Evolutionary conservation across 37 sponge, comb jelly and placozoan species (phyloP), one percentile per base, ranked within the genome.

Genomic region (Crambe crambe): DNA sequence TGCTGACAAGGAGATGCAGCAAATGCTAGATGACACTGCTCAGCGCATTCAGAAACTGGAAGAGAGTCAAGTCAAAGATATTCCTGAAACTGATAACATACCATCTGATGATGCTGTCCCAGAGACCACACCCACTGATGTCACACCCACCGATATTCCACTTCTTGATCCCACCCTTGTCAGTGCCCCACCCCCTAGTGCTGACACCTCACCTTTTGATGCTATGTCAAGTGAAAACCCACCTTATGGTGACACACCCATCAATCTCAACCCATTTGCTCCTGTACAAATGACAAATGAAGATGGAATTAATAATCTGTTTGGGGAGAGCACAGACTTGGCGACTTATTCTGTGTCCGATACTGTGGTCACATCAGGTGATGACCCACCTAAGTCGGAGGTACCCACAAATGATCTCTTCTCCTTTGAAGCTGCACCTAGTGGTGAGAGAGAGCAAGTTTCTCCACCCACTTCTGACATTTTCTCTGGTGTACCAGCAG

Each of bases 1-100:
- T n/a, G 5, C 39, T 3, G 63, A 76, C 22, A 37, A 15, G 32
- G 76, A 76, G 39, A 1, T 76, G 27, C 76, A 76, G 63, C 39
- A 76, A 58, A 74, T 74, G 58, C 3, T 74, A 36, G 74, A 74
- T 18, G 74, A n/a, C n/a, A n/a, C n/a, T 47, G 12, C 51, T 12
- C 51, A 47, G 51, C 51, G 12, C 12, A 47, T 47, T 12, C 51
- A 47, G 12, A 47, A 12, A 15, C 51, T 15, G 51, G 51, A 12
- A 12, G 51, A 36, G 37, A 8, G 3, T 5, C 37, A 9, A 5
- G 30, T 18, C 30, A 37, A 37, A 21, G 70, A 68, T 68, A 15
- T 68, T 36, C 39, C 30, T 68, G n/a, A 29, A 20, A 30, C 31
- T 23, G 63, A 47, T 15, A 12, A 47, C 51, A 12, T 47, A 12